Evolutionary conservation across 2,888 invertebrate species (phyloP).

Genomic region (Ormyrus pomaceus): DNA sequence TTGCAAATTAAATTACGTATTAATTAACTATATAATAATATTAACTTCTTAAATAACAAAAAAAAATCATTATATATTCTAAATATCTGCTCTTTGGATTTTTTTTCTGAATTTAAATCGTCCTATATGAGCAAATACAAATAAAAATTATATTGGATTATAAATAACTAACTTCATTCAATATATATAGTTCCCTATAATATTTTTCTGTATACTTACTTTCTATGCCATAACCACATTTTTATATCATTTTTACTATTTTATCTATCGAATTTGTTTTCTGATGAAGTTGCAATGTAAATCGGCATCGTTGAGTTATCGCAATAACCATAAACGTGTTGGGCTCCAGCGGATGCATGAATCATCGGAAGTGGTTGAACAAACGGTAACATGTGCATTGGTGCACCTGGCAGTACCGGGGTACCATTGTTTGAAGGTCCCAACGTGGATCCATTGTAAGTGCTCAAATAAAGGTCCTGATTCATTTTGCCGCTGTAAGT

Average conservation of each 20-base stretch:
- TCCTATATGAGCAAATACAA: no score
- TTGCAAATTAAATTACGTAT: no score
- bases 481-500: conserved; percentile 71
- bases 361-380: conserved; percentile 71
- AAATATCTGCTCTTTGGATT: no score
- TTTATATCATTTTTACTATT: not conserved
- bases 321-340: conserved; percentile 72
- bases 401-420: conserved; percentile 56
- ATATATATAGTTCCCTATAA: no score
- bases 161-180: no score
- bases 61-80: no score
- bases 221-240: no score
- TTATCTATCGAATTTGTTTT: conserved; percentile 72
- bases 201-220: no score
- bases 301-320: conserved; percentile 69
- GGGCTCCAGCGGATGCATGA: conserved; percentile 64
- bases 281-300: conserved; percentile 69
- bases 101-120: no score
- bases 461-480: conserved; percentile 68
- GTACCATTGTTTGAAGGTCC: conserved; percentile 65
- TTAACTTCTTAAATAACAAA: no score
- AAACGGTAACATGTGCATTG: conserved; percentile 71
- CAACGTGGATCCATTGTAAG: conserved; percentile 70
- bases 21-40: no score
- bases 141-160: no score